Evolutionary conservation across 2,888 invertebrate genomes (phyloP).

Genomic region (Ametastegia equiseti): DNA sequence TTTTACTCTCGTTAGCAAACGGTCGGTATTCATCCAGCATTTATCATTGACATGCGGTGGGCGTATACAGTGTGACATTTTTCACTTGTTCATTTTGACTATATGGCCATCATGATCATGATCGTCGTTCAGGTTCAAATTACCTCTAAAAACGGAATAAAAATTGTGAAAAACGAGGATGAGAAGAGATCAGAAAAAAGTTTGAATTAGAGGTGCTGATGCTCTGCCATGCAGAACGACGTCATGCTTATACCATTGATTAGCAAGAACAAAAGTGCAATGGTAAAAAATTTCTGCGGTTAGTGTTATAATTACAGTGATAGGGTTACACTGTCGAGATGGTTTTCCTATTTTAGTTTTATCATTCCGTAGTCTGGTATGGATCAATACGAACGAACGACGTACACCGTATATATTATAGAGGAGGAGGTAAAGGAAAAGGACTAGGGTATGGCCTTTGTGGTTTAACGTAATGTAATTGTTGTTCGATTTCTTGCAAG

Average conservation of each 20-base stretch:
- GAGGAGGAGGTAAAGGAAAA: no score
- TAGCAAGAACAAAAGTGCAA: no score
- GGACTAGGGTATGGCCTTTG: slow-evolving; percentile 55
- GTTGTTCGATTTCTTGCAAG: slow-evolving; percentile 73
- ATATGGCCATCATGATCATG: no score
- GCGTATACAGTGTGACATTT: no score
- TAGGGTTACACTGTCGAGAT: background rate
- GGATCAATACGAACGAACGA: slow-evolving; percentile 67
- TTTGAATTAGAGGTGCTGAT: no score
- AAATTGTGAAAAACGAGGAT: no score
- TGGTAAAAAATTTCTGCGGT: background rate
- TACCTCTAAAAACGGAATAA: no score
- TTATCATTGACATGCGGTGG: background rate
- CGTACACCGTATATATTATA: no score
- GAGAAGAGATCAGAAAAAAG: no score
- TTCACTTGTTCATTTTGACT: background rate
- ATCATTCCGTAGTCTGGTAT: slow-evolving; percentile 58
- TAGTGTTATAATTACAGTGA: background rate
- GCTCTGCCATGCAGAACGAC: no score
- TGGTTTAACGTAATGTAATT: slow-evolving; percentile 71
- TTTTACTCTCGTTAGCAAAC: background rate
- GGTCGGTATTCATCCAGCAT: background rate
- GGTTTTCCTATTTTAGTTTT: slow-evolving; percentile 54
- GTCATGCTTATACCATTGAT: no score
- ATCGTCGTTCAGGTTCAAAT: no score